These are phyloP conservation scores for Carcharodon carcharias DNA, from an alignment of 2,797 vertebrate species.

Conservation along the genomic window DNA sequence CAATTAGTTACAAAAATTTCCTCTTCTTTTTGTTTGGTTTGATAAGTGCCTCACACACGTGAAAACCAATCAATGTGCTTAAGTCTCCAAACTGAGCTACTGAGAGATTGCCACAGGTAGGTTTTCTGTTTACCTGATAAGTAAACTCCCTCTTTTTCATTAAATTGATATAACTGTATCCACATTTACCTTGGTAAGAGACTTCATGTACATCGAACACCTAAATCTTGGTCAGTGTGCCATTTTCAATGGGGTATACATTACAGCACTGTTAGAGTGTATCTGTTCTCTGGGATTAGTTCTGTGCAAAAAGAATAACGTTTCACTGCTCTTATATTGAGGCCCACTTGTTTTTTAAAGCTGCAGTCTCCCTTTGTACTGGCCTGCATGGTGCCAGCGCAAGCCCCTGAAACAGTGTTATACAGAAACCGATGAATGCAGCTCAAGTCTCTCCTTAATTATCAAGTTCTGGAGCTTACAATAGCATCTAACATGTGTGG, in stretches of 20 bases:
- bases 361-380: not conserved
- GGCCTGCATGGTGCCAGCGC: not conserved
- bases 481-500: not conserved
- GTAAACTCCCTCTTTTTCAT: not conserved
- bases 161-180: not conserved
- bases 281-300: not conserved
- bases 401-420: not conserved
- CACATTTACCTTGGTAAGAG: not conserved
- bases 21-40: not conserved
- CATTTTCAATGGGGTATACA: not conserved
- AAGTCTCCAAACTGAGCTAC: not conserved
- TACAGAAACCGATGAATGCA: not conserved
- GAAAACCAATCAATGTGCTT: not conserved
- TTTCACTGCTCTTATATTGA: not conserved
- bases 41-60: not conserved
- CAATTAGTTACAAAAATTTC: not conserved
- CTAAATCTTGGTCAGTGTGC: not conserved
- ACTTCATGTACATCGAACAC: not conserved
- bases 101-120: not conserved
- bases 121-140: not conserved
- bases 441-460: not conserved
- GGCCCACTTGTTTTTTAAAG: not conserved
- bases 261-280: not conserved
- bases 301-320: not conserved
- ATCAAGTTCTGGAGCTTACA: not conserved